Evolutionary conservation across 2,113 vertebrate species (phyloP), one percentile per base, ranked within the genome.

Genomic region (Motacilla tschutschensis): DNA sequence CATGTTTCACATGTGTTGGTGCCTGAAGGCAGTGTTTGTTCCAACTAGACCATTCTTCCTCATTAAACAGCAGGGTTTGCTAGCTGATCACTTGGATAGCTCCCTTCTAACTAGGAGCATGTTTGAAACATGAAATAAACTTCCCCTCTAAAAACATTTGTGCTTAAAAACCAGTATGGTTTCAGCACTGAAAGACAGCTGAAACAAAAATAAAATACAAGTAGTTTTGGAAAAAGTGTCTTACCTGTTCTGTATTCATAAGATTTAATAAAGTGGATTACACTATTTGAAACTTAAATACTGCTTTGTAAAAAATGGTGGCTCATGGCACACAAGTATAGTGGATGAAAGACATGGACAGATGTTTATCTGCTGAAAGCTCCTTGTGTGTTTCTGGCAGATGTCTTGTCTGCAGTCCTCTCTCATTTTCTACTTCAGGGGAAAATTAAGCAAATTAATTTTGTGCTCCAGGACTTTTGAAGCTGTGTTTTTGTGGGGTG

Each of bases 11-110:
- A 50, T 13, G 10, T 66, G 4, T 6, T 54, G 14, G 4, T 74
- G 20, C 10, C 41, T 67, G 31, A 64, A 75, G 28, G 28, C 46
- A 51, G 5, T n/a, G 1, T 4, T 1, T 40, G 22, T 59, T 70
- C 8, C 10, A 70, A 0, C 17, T 21, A 62, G 5, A 17, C 31
- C 1, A 0, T 55, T 85, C 19, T 44, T 78, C 20, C 33, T 59
- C 10, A 26, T 88, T 48, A 48, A 36, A 53, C 25, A n/a, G 35
- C 12, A 58, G 10, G 10, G 4, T 54, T 67, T 81, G 18, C 38
- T 62, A 5, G 22, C 36, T 36, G 19, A 43, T 75, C 4, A 21
- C 26, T 78, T 57, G 20, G 4, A 8, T 13, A 12, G 15, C 18
- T 79, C 16, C 15, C 28, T 50, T 75, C n/a, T 59, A 26, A 62